phyloP scores from a whole-genome alignment of 2,113 vertebrate genomes.

The Crotalus helleri region DNA sequence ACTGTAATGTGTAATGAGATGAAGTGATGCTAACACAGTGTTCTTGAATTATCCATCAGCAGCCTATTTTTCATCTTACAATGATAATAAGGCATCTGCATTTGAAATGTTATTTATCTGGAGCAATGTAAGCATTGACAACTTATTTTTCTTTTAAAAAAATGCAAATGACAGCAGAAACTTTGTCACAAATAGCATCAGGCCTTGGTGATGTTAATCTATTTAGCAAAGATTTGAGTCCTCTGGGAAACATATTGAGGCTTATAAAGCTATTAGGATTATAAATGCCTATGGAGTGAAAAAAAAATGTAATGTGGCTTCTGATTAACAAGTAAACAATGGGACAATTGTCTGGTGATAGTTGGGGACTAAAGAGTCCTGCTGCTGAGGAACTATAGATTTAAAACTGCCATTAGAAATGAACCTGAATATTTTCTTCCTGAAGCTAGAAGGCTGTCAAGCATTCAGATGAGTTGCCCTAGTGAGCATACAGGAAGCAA shows the following conservation, averaged over 20 bases:
- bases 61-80: slow-evolving; percentile 40
- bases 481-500: slow-evolving; percentile 77
- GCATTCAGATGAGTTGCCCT: slow-evolving; percentile 71
- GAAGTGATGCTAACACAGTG: slow-evolving; percentile 54
- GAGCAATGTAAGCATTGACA: slow-evolving; percentile 51
- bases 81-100: slow-evolving; percentile 19
- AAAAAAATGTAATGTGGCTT: slow-evolving; percentile 72
- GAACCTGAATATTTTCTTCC: slow-evolving; percentile 72
- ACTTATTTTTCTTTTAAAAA: slow-evolving; percentile 31
- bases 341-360: slow-evolving; percentile 75
- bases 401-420: slow-evolving; percentile 76
- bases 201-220: slow-evolving; percentile 68
- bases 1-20: slow-evolving; percentile 58
- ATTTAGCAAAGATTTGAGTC: slow-evolving; percentile 63
- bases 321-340: slow-evolving; percentile 81
- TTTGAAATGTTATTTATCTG: slow-evolving; percentile 52
- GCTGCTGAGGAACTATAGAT: slow-evolving; percentile 69
- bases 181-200: slow-evolving; percentile 60
- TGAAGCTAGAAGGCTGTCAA: slow-evolving; percentile 71
- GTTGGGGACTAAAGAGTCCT: slow-evolving; percentile 70
- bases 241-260: slow-evolving; percentile 70
- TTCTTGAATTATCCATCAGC: slow-evolving; percentile 56
- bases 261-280: slow-evolving; percentile 70
- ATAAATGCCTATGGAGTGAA: slow-evolving; percentile 66
- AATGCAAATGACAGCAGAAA: slow-evolving; percentile 63